Evolutionary conservation across 2,797 vertebrate species (phyloP).

Genomic region (Sardinella longiceps): DNA sequence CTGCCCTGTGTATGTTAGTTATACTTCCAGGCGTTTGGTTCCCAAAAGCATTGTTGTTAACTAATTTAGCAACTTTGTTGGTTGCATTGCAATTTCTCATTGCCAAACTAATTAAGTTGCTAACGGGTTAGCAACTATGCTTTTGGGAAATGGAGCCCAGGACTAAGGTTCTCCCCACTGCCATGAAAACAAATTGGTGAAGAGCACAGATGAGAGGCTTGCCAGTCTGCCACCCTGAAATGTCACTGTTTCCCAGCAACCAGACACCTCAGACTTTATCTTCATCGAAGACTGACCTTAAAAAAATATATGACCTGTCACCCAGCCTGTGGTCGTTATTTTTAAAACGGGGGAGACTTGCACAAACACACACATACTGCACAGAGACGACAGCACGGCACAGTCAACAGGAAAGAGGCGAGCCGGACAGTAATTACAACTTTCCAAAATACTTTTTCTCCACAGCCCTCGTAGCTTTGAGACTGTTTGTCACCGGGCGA

Average conservation of each 20-base stretch:
- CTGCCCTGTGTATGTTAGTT: too few species aligned
- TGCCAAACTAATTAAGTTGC: too few species aligned
- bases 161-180: not conserved
- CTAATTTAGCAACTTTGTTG: too few species aligned
- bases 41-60: too few species aligned
- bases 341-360: conserved; percentile 40
- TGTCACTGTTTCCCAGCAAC: conserved; percentile 57
- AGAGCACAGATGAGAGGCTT: conserved; percentile 55
- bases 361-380: conserved; percentile 35
- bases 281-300: conserved; percentile 63
- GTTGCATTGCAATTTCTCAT: too few species aligned
- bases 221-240: conserved; percentile 44
- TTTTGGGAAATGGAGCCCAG: too few species aligned
- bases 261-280: conserved; percentile 60
- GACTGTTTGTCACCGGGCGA: not conserved
- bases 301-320: conserved; percentile 62
- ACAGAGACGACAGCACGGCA: not conserved
- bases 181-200: conserved; percentile 54
- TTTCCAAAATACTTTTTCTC: conserved; percentile 38
- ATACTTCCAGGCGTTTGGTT: too few species aligned
- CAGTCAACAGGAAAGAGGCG: conserved; percentile 46
- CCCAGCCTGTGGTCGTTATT: conserved; percentile 45
- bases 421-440: conserved; percentile 39
- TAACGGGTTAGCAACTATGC: too few species aligned
- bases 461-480: not conserved